phyloP scores from a whole-genome alignment of 2,888 invertebrate species.

The Drosophila mulleri region DNA sequence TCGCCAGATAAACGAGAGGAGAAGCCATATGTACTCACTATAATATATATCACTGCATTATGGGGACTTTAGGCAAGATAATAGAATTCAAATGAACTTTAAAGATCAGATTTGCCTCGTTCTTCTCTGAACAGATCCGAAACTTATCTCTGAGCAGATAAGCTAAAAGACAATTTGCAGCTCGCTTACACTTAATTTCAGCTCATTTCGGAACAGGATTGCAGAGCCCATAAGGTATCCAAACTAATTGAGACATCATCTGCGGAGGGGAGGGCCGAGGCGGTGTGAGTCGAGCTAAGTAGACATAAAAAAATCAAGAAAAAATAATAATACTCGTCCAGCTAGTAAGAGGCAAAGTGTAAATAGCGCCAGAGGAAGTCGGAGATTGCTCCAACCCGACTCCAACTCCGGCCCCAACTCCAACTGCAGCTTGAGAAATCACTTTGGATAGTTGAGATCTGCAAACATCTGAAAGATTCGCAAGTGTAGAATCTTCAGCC shows the following conservation, averaged over 20 bases:
- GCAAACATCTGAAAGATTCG: constrained; percentile 26
- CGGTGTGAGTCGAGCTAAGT: constrained; percentile 32
- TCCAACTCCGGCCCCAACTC: not conserved
- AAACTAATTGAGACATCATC: constrained; percentile 76
- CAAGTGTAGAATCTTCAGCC: not conserved
- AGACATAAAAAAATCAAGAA: constrained; percentile 52
- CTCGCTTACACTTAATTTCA: not conserved
- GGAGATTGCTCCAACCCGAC: not conserved
- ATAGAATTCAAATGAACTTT: constrained; percentile 6
- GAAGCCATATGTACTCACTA: not conserved
- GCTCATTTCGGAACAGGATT: not conserved
- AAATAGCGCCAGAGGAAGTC: constrained; percentile 74
- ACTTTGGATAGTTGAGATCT: constrained; percentile 14
- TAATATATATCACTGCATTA: not conserved
- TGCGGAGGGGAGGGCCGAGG: constrained; percentile 3
- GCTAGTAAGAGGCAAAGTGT: constrained; percentile 55
- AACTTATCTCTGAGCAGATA: constrained; percentile 9
- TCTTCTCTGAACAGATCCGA: constrained; percentile 3
- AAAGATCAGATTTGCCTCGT: constrained; percentile 7
- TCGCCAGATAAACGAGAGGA: not conserved
- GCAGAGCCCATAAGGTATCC: constrained; percentile 49
- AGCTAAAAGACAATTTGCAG: constrained; percentile 11
- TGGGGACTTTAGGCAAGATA: not conserved
- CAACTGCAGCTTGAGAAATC: not conserved
- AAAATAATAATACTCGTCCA: constrained; percentile 8